Percentiles rank a stretch among this genome's conserved stretches.
Evolutionary conservation across 2,113 vertebrate genomes (phyloP).

Genomic region (Oriolus oriolus): DNA sequence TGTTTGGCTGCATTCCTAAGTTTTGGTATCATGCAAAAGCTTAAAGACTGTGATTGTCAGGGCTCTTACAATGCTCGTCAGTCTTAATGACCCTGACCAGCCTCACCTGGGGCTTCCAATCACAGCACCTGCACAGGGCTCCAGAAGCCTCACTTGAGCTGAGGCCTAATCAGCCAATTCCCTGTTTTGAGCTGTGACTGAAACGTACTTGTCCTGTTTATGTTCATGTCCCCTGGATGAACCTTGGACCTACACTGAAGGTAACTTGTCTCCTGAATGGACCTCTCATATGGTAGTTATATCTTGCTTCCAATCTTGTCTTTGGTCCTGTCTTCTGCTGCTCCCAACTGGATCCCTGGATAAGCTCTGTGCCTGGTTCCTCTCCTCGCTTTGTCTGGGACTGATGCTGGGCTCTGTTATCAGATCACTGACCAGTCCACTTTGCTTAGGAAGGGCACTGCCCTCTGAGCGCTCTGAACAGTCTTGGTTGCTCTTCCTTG

Average conservation of each 20-base stretch:
- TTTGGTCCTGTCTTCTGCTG: neutral
- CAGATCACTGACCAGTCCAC: neutral
- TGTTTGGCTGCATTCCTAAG: neutral
- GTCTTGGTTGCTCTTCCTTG: neutral
- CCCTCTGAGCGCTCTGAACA: neutral
- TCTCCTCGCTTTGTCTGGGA: neutral
- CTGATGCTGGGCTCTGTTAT: neutral
- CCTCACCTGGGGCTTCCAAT: neutral
- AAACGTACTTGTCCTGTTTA: neutral
- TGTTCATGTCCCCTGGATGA: too few relatives aligned
- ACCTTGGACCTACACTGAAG: neutral
- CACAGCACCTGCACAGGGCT: neutral
- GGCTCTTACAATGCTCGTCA: neutral
- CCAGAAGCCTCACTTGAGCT: neutral
- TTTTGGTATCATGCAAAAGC: neutral
- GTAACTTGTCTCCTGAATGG: neutral
- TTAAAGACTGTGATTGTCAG: neutral
- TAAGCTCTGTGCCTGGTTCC: neutral
- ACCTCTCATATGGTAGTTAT: neutral
- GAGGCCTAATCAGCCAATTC: neutral
- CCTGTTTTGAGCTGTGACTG: neutral
- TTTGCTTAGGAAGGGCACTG: neutral
- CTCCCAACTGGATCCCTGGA: neutral
- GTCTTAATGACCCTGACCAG: neutral
- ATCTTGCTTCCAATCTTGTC: neutral